phyloP scores from a whole-genome alignment of 2,888 invertebrate species.

The Lapara coniferarum region DNA sequence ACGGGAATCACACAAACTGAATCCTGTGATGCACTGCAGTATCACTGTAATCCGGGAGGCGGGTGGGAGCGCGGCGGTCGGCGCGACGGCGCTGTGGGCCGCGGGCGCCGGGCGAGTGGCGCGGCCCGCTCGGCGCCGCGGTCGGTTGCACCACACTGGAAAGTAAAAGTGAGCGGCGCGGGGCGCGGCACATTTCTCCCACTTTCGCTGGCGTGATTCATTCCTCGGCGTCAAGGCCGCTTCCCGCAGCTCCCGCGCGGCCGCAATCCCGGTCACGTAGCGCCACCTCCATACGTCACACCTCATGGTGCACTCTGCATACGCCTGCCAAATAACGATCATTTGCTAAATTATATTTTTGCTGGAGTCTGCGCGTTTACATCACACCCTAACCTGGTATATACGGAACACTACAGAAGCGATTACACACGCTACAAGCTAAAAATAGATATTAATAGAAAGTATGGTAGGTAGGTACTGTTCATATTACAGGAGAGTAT shows the following conservation, averaged over 20 bases:
- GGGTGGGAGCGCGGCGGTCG: conserved; percentile 53
- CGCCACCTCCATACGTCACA: conserved; percentile 36
- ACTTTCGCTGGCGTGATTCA: conserved; percentile 82
- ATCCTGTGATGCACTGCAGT: conserved; percentile 75
- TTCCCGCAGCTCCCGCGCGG: conserved; percentile 71
- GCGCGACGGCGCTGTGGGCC: conserved; percentile 82
- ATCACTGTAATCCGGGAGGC: conserved; percentile 79
- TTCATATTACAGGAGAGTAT: too few relatives aligned
- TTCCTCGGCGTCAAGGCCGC: conserved; percentile 74
- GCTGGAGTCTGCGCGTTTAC: conserved; percentile 5
- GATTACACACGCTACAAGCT: not conserved
- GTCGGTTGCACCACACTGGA: conserved; percentile 81
- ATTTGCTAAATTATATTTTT: conserved; percentile 3
- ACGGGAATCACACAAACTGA: conserved; percentile 70
- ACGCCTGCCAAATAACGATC: not conserved
- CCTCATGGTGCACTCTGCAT: not conserved
- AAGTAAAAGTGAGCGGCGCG: conserved; percentile 82
- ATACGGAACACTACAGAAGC: not conserved
- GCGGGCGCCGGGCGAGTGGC: conserved; percentile 83
- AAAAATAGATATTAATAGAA: too few relatives aligned
- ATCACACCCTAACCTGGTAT: conserved; percentile 4
- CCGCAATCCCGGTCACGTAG: conserved; percentile 48
- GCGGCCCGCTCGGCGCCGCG: conserved; percentile 71
- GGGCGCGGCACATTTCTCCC: conserved; percentile 82
- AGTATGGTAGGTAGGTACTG: too few relatives aligned